Evolutionary conservation across 2,797 vertebrate species (phyloP), one percentile per base, ranked within the genome.

Genomic region (Hippocampus kuda): DNA sequence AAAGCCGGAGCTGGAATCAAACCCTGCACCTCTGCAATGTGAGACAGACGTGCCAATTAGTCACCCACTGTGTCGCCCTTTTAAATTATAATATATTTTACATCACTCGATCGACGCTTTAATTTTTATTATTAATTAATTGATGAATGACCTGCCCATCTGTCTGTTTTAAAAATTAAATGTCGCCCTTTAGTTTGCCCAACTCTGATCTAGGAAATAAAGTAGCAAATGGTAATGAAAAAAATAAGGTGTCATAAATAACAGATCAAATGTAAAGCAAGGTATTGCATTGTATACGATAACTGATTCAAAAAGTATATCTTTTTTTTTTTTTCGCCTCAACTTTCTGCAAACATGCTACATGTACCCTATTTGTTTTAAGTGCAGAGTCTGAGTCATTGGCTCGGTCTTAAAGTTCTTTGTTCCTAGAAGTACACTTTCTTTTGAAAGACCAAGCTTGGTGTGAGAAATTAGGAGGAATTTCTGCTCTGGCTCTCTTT

Each of bases 401-500:
- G 62, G n/a, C 41, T 44, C 10, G 12, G 42, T 42, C n/a, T 42
- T 64, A 26, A 15, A 15, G 22, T 74, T 80, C 80, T 53, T 56
- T 74, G 70, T 78, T 77, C 71, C 71, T 76, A 75, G 67, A 56
- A 69, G 72, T 74, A 70, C 76, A 83, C 85, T 75, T 61, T 73
- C 78, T 80, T 82, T 81, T 72, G 53, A 26, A 72, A 84, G 77
- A 83, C 84, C 85, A 87, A 80, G 77, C 82, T 79, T 76, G 65
- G 68, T 77, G 84, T 85, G 86, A 74, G 78, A 72, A 88, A 88
- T 84, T 82, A 75, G 80, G 71, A 75, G 71, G 87, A 86, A 86
- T 84, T 85, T 80, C 71, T 49, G 51, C 77, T 27, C 44, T 8
- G 16, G 24, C 44, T 79, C 73, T 42, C 73, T 80, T 75, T 86